These are phyloP conservation scores for Rhamnusium bicolor DNA, from an alignment of 2,888 invertebrate species.

Conservation along the genomic window DNA sequence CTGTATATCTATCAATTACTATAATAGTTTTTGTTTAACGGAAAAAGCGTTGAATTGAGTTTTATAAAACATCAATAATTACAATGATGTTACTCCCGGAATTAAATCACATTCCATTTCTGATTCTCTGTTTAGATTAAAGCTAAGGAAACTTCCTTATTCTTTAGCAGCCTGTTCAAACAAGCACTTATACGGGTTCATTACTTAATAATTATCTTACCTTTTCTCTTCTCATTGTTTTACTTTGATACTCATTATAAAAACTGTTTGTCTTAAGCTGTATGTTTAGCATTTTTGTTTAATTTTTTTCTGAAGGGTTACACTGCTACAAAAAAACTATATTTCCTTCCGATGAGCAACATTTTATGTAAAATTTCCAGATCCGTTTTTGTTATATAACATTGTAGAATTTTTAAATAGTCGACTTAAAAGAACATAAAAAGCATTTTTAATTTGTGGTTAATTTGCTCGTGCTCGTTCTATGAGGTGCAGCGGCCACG, in stretches of 20 bases:
- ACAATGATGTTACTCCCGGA: background rate
- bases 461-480: too few relatives aligned
- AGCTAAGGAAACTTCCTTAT: background rate
- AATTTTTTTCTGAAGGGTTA: constrained; percentile 2
- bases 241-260: constrained; percentile 8
- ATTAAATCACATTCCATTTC: background rate
- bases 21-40: too few relatives aligned
- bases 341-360: background rate
- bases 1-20: too few relatives aligned
- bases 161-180: constrained; percentile 12
- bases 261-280: constrained; percentile 13
- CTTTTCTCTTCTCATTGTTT: background rate
- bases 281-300: background rate
- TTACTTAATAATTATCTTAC: constrained; percentile 21
- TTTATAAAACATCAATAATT: background rate
- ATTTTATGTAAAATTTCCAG: background rate
- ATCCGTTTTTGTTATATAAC: constrained; percentile 2
- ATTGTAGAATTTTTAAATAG: too few relatives aligned
- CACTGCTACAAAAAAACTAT: background rate
- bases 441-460: too few relatives aligned
- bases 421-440: too few relatives aligned
- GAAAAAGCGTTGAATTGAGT: too few relatives aligned
- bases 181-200: constrained; percentile 15
- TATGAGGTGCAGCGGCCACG: too few relatives aligned
- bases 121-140: constrained; percentile 3